These are phyloP conservation scores for Numida meleagris DNA, from an alignment of 2,113 vertebrate genomes.

Conservation along the genomic window DNA sequence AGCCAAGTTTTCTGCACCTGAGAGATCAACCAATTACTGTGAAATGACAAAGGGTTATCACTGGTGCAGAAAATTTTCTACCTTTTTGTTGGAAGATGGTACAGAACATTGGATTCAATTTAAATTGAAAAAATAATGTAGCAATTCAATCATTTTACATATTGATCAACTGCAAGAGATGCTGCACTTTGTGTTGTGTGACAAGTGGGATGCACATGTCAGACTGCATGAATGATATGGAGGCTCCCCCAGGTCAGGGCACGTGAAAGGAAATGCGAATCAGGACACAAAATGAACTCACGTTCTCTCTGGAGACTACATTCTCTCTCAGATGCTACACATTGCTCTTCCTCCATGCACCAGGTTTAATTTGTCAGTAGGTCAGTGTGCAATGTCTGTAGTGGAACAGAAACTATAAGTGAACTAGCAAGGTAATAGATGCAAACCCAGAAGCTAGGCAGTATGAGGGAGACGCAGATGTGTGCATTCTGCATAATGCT, in stretches of 20 bases:
- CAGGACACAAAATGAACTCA: accelerated
- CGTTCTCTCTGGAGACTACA: background rate
- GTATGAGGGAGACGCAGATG: background rate
- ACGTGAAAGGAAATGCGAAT: background rate
- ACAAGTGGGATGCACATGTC: background rate
- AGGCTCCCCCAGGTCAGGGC: background rate
- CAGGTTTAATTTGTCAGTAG: background rate
- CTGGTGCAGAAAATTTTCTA: background rate
- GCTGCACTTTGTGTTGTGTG: background rate
- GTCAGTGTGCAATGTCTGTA: background rate
- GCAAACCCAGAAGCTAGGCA: background rate
- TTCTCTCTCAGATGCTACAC: background rate
- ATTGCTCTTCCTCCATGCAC: background rate
- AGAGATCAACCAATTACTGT: background rate
- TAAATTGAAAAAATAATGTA: background rate
- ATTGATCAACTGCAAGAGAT: background rate
- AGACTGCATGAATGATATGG: accelerated
- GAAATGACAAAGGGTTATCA: background rate
- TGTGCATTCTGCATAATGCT: background rate
- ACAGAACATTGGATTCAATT: background rate
- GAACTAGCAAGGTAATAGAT: background rate
- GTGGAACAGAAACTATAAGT: background rate
- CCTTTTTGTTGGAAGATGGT: background rate
- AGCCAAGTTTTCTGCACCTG: background rate
- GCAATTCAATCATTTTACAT: background rate